Conservation (phyloP, 2,888 invertebrate species). For the Leptinotarsa juncta region DNA sequence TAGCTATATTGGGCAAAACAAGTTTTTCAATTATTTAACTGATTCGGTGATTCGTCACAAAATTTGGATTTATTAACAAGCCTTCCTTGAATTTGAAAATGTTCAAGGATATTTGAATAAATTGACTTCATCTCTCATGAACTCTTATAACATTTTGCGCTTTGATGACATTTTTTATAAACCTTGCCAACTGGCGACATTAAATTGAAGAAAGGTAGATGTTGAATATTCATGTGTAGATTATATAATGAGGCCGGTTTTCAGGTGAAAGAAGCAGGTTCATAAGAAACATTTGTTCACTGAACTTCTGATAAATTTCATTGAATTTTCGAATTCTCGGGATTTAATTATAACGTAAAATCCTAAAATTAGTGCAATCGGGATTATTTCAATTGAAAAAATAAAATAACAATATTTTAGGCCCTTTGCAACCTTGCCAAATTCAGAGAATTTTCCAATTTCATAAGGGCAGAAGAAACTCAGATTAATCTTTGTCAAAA, state of each 20-base stretch:
- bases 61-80: constrained; percentile 9
- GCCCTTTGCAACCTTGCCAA: too few species aligned
- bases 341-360: too few species aligned
- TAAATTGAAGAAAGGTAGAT: background rate
- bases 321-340: too few species aligned
- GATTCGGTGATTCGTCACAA: constrained; percentile 6
- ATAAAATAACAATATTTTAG: too few species aligned
- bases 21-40: constrained; percentile 5
- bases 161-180: background rate
- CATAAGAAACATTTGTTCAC: too few species aligned
- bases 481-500: too few species aligned
- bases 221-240: background rate
- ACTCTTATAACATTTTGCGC: background rate
- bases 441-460: too few species aligned
- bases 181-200: background rate
- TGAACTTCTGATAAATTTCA: too few species aligned
- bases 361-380: too few species aligned
- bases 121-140: background rate
- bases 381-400: too few species aligned
- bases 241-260: background rate
- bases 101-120: constrained; percentile 6
- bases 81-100: background rate
- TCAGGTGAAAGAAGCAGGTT: too few species aligned
- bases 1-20: background rate
- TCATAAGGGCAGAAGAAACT: too few species aligned